Base-by-base conservation (phyloP, 2,888 invertebrate genomes). In the Xylota sylvarum region DNA sequence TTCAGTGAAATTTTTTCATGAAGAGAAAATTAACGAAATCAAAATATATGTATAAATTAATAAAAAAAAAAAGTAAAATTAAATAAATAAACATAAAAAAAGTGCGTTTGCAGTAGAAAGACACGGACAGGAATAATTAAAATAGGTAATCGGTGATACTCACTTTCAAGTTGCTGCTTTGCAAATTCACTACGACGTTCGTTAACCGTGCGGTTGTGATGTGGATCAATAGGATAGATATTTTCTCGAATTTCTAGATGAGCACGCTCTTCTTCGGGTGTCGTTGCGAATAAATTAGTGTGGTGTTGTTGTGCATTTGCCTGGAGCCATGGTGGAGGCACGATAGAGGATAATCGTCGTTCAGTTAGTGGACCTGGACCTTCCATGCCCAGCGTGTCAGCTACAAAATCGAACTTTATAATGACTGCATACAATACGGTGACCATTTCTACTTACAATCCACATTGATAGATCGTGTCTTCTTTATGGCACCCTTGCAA, bases 391-490 rank as follows among this genome's bases (percentile, higher is more conserved):
- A 96, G 92, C 17, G 95, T 96, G 89, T 97, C 97, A 82, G 96
- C 97, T 97, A 91, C 78, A 81, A 87, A 72, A 30, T 55, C 40
- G 19, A 7, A 3, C 4, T n/a, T 30, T 5, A 23, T 35, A 5
- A n/a, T 17, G 4, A 19, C 2, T 23, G 27, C 14, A 55, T 72
- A 48, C 19, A 14, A 32, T 9, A 1, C 1, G 6, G 7, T 2
- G 4, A 14, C 10, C 23, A 9, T 35, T 5, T 60, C 1, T 85
- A 94, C 96, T 94, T 93, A 97, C 97, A 95, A 92, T 97, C 98
- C 6, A 98, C 96, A 90, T 97, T 97, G 88, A 98, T 98, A 10
- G 98, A 98, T 88, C 98, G 94, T 0, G 98, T 98, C 91, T 98
- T 97, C 93, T 97, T 97, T 81, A 98, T 98, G 50, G 98, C 98